Evolutionary conservation across 2,888 invertebrate species (phyloP).

Genomic region (Prosapia bicincta): DNA sequence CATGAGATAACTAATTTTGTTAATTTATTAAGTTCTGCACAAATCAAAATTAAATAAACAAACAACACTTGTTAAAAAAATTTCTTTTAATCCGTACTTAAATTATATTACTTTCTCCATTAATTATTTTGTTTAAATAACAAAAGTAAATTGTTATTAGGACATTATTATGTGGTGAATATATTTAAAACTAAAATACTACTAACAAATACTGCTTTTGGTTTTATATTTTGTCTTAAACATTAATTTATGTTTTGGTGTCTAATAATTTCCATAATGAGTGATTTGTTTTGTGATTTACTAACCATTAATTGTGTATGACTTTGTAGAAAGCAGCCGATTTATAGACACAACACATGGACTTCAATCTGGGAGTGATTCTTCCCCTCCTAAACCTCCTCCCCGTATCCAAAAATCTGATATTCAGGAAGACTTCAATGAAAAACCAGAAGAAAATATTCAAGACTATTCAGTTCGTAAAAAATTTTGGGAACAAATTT

Average conservation of each 20-base stretch:
- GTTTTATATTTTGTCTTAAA: background rate
- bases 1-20: background rate
- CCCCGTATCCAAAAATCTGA: conserved; percentile 34
- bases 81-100: too few relatives aligned
- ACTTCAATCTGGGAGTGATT: conserved; percentile 28
- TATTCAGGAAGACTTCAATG: conserved; percentile 27
- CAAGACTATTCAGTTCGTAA: conserved; percentile 50
- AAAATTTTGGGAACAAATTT: conserved; percentile 52
- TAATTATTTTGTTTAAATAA: too few relatives aligned
- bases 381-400: conserved; percentile 33
- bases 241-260: too few relatives aligned
- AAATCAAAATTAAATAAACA: too few relatives aligned
- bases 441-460: conserved; percentile 40
- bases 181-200: too few relatives aligned
- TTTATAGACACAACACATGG: conserved; percentile 31
- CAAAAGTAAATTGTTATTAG: too few relatives aligned
- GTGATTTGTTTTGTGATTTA: conserved; percentile 17
- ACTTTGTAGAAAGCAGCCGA: conserved; percentile 35
- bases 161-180: conserved; percentile 25
- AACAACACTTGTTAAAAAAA: too few relatives aligned
- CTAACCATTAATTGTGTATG: conserved; percentile 25
- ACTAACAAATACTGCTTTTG: too few relatives aligned
- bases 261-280: background rate
- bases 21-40: too few relatives aligned
- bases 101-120: too few relatives aligned